A percentile compares a stretch with the other conserved stretches of the same genome.
Evolutionary conservation across 2,888 invertebrate genomes (phyloP).

Genomic region (Patella ulyssiponensis): DNA sequence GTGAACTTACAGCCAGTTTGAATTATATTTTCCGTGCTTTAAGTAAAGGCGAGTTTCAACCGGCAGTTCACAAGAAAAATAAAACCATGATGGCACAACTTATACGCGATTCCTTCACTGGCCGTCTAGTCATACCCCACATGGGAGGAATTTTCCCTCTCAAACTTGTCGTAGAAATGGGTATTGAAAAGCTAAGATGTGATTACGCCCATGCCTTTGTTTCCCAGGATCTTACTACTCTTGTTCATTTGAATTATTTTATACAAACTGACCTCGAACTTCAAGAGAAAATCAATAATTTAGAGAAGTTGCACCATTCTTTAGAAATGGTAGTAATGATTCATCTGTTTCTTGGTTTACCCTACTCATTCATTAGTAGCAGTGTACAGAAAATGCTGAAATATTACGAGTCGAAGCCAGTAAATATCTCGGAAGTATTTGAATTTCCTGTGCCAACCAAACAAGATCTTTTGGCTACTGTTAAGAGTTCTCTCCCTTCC

Average conservation of each 20-base stretch:
- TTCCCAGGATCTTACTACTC: conserved; percentile 52
- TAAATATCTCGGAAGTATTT: conserved; percentile 44
- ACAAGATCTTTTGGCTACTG: conserved; percentile 35
- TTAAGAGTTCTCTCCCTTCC: conserved; percentile 43
- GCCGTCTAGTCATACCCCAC: conserved; percentile 49
- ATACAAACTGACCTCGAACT: conserved; percentile 35
- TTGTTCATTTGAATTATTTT: conserved; percentile 45
- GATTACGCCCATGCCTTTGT: conserved; percentile 59
- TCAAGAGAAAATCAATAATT: conserved; percentile 40
- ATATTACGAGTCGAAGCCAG: conserved; percentile 45
- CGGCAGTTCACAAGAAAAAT: conserved; percentile 60
- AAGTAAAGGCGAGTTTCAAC: conserved; percentile 55
- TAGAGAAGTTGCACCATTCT: conserved; percentile 56
- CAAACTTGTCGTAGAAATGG: conserved; percentile 61
- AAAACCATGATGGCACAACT: conserved; percentile 60
- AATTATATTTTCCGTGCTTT: conserved; percentile 48
- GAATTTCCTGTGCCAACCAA: conserved; percentile 47
- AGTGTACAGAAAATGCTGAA: conserved; percentile 51
- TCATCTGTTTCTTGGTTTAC: conserved; percentile 52
- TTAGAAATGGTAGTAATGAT: conserved; percentile 59
- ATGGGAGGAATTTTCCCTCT: conserved; percentile 54
- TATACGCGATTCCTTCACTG: conserved; percentile 59
- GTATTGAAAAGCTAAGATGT: conserved; percentile 58
- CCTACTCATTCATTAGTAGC: conserved; percentile 44
- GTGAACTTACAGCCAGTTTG: conserved; percentile 51